These are phyloP conservation scores for Lycaena phlaeas DNA, from an alignment of 2,888 invertebrate species.

Conservation along the genomic window DNA sequence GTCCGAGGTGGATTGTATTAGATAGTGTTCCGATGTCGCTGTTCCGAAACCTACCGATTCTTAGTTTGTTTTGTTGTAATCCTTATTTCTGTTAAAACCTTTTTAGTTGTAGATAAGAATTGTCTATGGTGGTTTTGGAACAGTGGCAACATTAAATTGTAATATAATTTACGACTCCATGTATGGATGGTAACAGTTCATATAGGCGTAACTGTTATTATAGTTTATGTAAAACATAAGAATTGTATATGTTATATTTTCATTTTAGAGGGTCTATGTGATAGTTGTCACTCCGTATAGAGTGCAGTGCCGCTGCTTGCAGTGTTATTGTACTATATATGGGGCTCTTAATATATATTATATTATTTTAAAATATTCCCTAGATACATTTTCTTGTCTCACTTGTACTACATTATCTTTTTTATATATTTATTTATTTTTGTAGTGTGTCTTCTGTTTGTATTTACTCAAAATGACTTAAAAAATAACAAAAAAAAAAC, in stretches of 20 bases:
- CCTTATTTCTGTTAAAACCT: conserved; percentile 1
- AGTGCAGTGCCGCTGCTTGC: conserved; percentile 12
- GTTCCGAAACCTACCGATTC: background rate
- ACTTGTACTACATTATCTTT: conserved; percentile 60
- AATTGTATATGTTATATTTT: conserved; percentile 67
- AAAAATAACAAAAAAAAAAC: conserved; percentile 43
- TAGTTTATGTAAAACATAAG: conserved; percentile 68
- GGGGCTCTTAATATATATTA: conserved; percentile 35
- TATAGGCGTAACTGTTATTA: conserved; percentile 65
- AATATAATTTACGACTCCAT: conserved; percentile 54
- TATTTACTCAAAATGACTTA: conserved; percentile 57
- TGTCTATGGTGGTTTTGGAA: conserved; percentile 16
- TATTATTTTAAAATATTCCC: conserved; percentile 54
- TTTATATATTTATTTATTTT: conserved; percentile 61
- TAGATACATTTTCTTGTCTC: conserved; percentile 51
- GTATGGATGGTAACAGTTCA: conserved; percentile 54
- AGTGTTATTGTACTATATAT: conserved; percentile 22
- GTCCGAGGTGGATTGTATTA: conserved; percentile 18
- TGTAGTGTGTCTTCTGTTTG: conserved; percentile 67
- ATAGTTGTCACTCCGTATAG: conserved; percentile 17
- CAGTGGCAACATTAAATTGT: conserved; percentile 33
- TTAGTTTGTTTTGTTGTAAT: background rate
- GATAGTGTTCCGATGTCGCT: conserved; percentile 19
- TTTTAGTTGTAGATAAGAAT: conserved; percentile 2
- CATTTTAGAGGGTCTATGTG: conserved; percentile 34